A percentile compares a stretch with the other conserved stretches of the same genome.
These are phyloP conservation scores for Phoxinus dragarum DNA, from an alignment of 2,797 vertebrate genomes.

Conservation along the genomic window DNA sequence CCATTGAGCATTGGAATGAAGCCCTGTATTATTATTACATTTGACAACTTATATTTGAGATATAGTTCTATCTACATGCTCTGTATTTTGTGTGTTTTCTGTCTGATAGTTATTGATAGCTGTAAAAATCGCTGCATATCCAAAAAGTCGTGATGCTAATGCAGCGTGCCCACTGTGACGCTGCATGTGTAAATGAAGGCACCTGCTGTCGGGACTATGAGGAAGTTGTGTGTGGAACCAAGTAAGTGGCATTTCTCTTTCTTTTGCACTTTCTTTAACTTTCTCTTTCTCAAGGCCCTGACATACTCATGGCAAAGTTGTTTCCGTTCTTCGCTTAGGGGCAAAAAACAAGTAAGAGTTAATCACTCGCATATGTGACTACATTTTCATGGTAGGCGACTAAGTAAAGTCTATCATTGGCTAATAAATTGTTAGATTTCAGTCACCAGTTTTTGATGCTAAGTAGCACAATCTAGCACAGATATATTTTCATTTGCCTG, in stretches of 20 bases:
- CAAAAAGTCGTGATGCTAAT: slow-evolving; percentile 62
- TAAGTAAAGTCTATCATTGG: too few relatives aligned
- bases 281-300: background rate
- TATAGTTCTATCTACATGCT: background rate
- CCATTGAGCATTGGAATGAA: background rate
- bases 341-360: background rate
- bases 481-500: background rate
- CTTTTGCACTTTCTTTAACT: background rate
- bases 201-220: slow-evolving; percentile 83
- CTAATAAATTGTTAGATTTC: too few relatives aligned
- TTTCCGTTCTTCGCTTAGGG: background rate
- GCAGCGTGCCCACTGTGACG: slow-evolving; percentile 78
- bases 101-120: slow-evolving; percentile 37
- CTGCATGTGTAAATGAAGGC: slow-evolving; percentile 76
- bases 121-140: slow-evolving; percentile 60
- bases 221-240: slow-evolving; percentile 78
- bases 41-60: background rate
- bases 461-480: background rate
- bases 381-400: too few relatives aligned
- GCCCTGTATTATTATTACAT: background rate
- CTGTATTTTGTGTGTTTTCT: slow-evolving; percentile 5
- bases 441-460: too few relatives aligned
- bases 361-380: too few relatives aligned
- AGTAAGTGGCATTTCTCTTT: slow-evolving; percentile 64
- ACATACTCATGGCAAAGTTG: background rate